Evolutionary conservation across 1,140 invertebrate genomes (phyloP).

Genomic region (Calliphora vicina): DNA sequence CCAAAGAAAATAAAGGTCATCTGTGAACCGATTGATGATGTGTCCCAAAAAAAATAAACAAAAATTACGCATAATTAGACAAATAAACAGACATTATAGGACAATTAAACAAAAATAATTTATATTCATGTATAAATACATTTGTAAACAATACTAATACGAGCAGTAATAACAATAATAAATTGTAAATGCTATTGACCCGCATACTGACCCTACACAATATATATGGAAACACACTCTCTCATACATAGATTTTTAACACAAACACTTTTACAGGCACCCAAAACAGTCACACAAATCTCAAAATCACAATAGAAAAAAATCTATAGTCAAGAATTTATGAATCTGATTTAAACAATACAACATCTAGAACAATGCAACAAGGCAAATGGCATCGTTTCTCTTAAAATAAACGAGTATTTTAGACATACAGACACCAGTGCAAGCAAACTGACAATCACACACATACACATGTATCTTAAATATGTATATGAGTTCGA

Average conservation of each 20-base stretch:
- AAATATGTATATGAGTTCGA: background rate
- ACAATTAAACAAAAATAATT: constrained; percentile 14
- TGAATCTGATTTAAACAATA: constrained; percentile 20
- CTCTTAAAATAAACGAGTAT: background rate
- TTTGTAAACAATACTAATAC: background rate
- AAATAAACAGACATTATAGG: background rate
- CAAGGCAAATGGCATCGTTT: background rate
- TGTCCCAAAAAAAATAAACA: background rate
- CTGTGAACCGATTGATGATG: constrained; percentile 12
- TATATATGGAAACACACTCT: too few relatives aligned
- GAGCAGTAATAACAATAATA: background rate
- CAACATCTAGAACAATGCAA: constrained; percentile 15
- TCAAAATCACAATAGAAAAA: background rate
- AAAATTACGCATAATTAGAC: constrained; percentile 34
- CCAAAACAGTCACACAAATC: background rate
- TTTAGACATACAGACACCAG: background rate
- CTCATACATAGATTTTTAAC: too few relatives aligned
- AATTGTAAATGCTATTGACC: constrained; percentile 20
- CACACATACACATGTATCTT: background rate
- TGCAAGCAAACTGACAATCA: background rate
- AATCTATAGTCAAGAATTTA: constrained; percentile 5
- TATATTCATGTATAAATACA: constrained; percentile 4
- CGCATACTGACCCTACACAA: constrained; percentile 32
- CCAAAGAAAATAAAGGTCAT: constrained; percentile 12
- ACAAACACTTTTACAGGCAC: too few relatives aligned